phyloP scores from a whole-genome alignment of 2,888 invertebrate genomes.

The Lordiphosa andalusiaca region DNA sequence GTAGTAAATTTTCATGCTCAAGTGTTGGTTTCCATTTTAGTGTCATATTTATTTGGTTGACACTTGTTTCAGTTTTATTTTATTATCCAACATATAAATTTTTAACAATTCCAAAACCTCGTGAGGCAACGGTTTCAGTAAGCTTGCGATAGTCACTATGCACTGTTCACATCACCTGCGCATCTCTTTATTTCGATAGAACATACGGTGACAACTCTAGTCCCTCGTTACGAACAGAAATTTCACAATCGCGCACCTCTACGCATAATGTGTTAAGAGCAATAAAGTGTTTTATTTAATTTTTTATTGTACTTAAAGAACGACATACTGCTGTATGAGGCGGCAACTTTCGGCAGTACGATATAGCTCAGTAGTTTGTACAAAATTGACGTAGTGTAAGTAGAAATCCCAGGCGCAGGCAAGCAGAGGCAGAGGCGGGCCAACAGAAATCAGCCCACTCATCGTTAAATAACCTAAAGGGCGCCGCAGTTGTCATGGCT shows the following conservation, averaged over 20 bases:
- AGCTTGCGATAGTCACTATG: no score
- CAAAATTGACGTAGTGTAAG: conserved; percentile 37
- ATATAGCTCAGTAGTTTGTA: conserved; percentile 21
- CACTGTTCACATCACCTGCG: no score
- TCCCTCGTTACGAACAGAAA: conserved; percentile 39
- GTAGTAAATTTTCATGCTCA: no score
- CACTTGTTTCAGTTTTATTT: no score
- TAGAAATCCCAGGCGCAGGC: conserved; percentile 21
- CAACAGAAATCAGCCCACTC: conserved; percentile 27
- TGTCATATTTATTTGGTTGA: no score
- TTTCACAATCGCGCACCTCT: conserved; percentile 58
- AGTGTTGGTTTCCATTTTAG: no score
- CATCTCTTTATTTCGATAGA: not conserved
- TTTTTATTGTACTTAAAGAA: conserved; percentile 37
- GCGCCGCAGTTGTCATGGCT: conserved; percentile 81
- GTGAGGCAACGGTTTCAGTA: no score
- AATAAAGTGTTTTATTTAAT: conserved; percentile 32
- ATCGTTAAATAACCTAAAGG: conserved; percentile 66
- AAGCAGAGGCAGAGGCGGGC: conserved; percentile 20
- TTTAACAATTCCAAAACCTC: no score
- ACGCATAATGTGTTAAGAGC: conserved; percentile 42
- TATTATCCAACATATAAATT: no score
- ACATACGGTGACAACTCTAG: conserved; percentile 1
- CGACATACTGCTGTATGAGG: conserved; percentile 43
- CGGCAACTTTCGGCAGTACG: conserved; percentile 22